phyloP scores from a whole-genome alignment of 2,888 invertebrate species.

The Pteria penguin region DNA sequence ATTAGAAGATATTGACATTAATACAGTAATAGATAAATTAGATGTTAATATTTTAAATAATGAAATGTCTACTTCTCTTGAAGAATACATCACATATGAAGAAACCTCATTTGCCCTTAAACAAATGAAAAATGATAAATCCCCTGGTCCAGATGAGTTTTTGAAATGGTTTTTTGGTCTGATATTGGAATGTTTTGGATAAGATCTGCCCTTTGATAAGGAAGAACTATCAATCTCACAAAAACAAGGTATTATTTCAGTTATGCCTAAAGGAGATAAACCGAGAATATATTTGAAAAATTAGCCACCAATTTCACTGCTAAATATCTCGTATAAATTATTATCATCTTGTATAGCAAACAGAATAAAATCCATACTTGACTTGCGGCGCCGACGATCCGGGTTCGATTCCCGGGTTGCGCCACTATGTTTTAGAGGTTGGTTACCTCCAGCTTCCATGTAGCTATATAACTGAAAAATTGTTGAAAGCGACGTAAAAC shows the following conservation, averaged over 20 bases:
- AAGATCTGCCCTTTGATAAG: not conserved
- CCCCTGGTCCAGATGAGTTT: not conserved
- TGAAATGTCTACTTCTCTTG: not conserved
- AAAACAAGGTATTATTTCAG: not conserved
- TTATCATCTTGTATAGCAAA: not conserved
- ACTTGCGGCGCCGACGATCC: no score
- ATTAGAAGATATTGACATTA: not conserved
- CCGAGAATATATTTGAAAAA: not conserved
- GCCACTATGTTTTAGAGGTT: no score
- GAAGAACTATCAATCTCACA: not conserved
- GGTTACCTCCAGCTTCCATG: no score
- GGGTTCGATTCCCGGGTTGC: no score
- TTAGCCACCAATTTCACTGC: not conserved
- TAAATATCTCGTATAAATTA: not conserved
- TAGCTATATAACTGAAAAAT: no score
- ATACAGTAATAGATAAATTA: not conserved
- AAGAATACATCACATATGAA: not conserved
- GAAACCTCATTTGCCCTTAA: not conserved
- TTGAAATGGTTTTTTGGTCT: not conserved
- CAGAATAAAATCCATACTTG: not conserved
- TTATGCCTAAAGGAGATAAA: not conserved
- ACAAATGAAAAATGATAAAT: not conserved
- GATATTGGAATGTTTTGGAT: not conserved
- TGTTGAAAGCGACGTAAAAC: no score
- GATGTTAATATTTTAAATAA: not conserved